Percentiles rank a stretch among this genome's conserved stretches.
Conservation (phyloP, 2,797 vertebrate species). For the Martes flavigula region DNA sequence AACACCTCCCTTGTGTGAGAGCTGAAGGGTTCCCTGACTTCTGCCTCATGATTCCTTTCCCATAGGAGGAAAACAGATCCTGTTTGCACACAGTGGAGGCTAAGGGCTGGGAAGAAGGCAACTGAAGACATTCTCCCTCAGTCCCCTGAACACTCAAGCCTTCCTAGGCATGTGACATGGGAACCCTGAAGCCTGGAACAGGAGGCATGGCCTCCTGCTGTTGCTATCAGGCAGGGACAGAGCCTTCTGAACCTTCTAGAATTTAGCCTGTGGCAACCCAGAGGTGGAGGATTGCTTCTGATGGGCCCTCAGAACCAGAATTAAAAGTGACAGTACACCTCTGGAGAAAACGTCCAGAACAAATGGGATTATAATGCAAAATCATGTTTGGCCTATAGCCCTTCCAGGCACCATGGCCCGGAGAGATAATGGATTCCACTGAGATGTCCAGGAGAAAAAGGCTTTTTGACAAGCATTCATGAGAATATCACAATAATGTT, state of each 20-base stretch:
- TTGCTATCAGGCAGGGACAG: not conserved
- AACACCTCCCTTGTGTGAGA: not conserved
- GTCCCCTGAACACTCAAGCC: not conserved
- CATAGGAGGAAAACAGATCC: not conserved
- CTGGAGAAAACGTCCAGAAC: not conserved
- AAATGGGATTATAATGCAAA: conserved; percentile 11
- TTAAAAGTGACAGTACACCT: not conserved
- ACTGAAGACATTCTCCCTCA: too few relatives aligned
- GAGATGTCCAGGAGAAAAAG: not conserved
- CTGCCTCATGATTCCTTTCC: not conserved
- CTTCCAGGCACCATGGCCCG: not conserved
- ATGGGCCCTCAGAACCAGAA: not conserved
- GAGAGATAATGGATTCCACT: not conserved
- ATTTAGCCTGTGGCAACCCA: not conserved
- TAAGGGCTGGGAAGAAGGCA: not conserved
- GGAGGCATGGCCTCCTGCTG: not conserved
- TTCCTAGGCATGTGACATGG: not conserved
- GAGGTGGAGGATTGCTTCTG: not conserved
- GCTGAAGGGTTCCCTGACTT: not conserved
- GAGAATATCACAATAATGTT: not conserved
- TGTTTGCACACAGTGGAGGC: not conserved
- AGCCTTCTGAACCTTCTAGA: not conserved
- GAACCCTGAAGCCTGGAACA: not conserved
- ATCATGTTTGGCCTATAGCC: not conserved
- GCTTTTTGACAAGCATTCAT: not conserved